Evolutionary conservation across 2,113 vertebrate species (phyloP).

Genomic region (Apodemus sylvaticus): DNA sequence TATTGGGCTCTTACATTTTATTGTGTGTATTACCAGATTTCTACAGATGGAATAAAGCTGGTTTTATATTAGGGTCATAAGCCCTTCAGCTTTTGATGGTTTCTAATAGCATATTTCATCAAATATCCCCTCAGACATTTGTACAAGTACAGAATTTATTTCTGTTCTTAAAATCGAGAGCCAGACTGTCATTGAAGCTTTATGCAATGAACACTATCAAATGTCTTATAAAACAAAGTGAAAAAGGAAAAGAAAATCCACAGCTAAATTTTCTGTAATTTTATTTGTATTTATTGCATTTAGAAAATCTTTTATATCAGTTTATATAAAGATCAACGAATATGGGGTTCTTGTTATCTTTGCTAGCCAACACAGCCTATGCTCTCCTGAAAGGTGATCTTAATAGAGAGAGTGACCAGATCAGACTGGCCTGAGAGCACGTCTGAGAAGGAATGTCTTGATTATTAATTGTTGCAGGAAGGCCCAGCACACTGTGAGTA

Average conservation of each 20-base stretch:
- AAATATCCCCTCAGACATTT: slow-evolving; percentile 48
- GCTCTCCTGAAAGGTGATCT: neutral
- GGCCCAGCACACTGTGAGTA: neutral
- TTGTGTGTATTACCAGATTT: slow-evolving; percentile 60
- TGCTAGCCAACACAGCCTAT: no score
- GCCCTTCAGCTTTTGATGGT: slow-evolving; percentile 57
- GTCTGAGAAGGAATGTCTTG: no score
- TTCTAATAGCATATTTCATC: slow-evolving; percentile 67
- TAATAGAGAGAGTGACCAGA: neutral
- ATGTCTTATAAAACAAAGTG: slow-evolving; percentile 16
- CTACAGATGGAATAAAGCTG: slow-evolving; percentile 60
- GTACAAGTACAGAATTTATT: slow-evolving; percentile 53
- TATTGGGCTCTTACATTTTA: slow-evolving; percentile 65
- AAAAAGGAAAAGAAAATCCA: neutral
- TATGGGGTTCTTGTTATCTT: neutral
- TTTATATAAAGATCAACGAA: neutral
- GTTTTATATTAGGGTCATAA: slow-evolving; percentile 55
- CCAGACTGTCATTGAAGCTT: neutral
- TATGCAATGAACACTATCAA: neutral
- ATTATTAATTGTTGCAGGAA: neutral
- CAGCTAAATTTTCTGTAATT: neutral
- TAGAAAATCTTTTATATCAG: neutral
- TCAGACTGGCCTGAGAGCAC: no score
- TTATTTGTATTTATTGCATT: neutral
- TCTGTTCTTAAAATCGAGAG: slow-evolving; percentile 47